These are phyloP conservation scores for Anabacerthia variegaticeps DNA, from an alignment of 2,797 vertebrate species.

Conservation along the genomic window DNA sequence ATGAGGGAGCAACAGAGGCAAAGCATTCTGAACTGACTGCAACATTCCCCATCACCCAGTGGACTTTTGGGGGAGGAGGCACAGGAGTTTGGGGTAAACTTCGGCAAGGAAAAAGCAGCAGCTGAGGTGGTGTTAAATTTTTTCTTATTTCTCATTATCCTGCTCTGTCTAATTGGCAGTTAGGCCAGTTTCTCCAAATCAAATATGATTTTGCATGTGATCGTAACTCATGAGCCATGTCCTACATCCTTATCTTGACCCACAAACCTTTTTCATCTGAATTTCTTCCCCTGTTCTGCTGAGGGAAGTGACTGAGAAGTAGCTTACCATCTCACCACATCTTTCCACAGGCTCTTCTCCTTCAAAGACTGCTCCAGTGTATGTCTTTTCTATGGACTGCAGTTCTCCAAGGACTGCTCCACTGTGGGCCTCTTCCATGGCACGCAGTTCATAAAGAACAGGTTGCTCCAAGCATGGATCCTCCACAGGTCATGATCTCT, in stretches of 20 bases:
- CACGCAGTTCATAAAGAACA: not conserved
- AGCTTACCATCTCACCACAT: not conserved
- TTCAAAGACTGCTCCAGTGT: not conserved
- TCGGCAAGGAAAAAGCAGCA: not conserved
- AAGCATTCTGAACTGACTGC: not conserved
- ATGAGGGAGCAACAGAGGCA: not conserved
- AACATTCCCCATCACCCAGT: not conserved
- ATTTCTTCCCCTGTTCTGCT: not conserved
- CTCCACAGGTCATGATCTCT: not conserved
- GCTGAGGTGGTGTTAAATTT: not conserved
- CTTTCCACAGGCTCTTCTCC: not conserved
- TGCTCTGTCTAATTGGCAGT: not conserved
- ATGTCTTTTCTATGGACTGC: not conserved
- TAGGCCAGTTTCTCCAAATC: not conserved
- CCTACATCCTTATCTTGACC: not conserved
- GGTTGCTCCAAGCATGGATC: not conserved
- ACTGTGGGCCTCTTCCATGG: not conserved
- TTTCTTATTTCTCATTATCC: not conserved
- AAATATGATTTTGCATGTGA: not conserved
- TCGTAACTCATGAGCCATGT: not conserved
- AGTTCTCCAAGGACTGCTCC: not conserved
- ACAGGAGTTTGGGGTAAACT: not conserved
- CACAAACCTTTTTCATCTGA: not conserved
- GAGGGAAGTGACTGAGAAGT: not conserved
- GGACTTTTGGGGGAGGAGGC: fast-evolving